Percentiles rank a stretch among this genome's conserved stretches.
These are phyloP conservation scores for Abramis brama DNA, from an alignment of 2,113 vertebrate species.

Conservation along the genomic window DNA sequence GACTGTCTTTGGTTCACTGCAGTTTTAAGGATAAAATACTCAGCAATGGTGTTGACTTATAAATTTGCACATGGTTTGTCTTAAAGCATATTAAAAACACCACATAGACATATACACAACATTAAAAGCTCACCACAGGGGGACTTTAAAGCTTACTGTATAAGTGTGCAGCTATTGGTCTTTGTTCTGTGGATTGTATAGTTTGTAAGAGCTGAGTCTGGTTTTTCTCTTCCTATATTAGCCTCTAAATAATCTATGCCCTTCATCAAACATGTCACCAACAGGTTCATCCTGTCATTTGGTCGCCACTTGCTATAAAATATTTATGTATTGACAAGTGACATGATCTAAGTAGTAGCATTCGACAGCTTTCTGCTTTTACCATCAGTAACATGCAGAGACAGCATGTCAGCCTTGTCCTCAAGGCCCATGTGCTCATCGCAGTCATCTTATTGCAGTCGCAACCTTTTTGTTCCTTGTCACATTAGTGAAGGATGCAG, in stretches of 20 bases:
- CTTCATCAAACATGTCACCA: not conserved
- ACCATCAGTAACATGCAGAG: constrained; percentile 6
- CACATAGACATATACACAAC: no score
- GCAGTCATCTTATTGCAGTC: constrained; percentile 9
- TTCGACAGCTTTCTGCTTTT: not conserved
- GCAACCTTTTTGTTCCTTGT: constrained; percentile 12
- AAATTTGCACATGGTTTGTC: no score
- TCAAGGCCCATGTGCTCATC: not conserved
- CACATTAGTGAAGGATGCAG: not conserved
- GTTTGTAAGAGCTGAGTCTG: not conserved
- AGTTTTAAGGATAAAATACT: no score
- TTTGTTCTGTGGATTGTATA: not conserved
- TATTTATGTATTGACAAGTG: not conserved
- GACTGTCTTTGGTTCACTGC: no score
- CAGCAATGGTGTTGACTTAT: no score
- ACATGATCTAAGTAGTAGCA: not conserved
- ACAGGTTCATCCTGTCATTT: not conserved
- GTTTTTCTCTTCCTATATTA: not conserved
- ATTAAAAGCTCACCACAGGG: no score
- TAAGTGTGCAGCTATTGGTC: not conserved
- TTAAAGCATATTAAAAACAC: no score
- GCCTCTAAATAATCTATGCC: not conserved
- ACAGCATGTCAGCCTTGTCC: constrained; percentile 1
- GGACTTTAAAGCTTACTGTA: not conserved
- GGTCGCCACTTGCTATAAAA: not conserved